Base-by-base conservation (phyloP, 2,113 vertebrate species). In the Caracal caracal region DNA sequence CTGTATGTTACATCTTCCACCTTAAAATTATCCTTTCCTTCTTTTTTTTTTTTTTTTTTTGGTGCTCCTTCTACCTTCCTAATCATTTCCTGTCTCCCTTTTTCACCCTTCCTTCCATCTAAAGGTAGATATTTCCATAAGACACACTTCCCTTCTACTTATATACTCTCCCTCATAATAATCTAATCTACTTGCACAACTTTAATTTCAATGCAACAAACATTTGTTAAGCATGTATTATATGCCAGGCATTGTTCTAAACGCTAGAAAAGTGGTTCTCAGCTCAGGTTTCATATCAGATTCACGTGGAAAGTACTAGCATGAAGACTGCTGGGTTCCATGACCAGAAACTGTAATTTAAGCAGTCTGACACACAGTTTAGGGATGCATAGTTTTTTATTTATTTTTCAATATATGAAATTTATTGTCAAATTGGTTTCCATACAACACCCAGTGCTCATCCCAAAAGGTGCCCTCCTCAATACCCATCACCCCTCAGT, bases 191-290 rank as follows among this genome's bases (percentile, higher is more conserved):
- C 49, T 59, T 56, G 33, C 10, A 51, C 15, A 66, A 89, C 70
- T 95, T 93, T 84, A 83, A 82, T 68, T 95, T 88, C 56, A 84
- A 88, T 37, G 33, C 17, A 53, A 76, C 19, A 86, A 82, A 47
- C 17, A 66, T 84, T 81, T 84, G 66, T 76, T 83, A 76, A 82
- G 13, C 68, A 88, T 49, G 59, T 49, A 19, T 15, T 59, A n/a
- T 28, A 43, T 53, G 56, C 35, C 59, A 11, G 10, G 16, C 16
- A 84, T 16, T 78, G 79, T 37, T 78, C 78, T 93, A 33, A 93
- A 76, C 9, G 37, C 49, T 84, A 33, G 70, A 43, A 96, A 93
- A 89, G 40, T 61, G 26, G 7, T 78, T 68, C 76, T 76, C 51
- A 37, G 59, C 24, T 59, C 24, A 68, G 49, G 68, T 47, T 82